Conservation (phyloP, 2,797 vertebrate genomes). For the Sardinella longiceps region DNA sequence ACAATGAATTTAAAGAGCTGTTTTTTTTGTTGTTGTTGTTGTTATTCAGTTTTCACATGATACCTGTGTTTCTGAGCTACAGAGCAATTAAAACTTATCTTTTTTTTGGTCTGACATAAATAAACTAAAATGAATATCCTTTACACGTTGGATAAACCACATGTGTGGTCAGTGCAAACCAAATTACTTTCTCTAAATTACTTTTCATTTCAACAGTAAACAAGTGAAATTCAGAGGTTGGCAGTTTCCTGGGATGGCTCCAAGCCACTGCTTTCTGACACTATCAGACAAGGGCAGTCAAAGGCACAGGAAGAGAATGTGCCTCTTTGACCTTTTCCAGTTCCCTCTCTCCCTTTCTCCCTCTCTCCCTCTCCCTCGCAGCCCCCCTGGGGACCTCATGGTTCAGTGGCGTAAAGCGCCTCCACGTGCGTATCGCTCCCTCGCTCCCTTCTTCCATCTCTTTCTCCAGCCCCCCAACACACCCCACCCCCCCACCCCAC, state of each 20-base stretch:
- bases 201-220: neutral
- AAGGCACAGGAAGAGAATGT: slow-evolving; percentile 51
- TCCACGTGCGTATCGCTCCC: neutral
- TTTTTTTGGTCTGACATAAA: no score
- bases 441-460: neutral
- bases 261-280: neutral
- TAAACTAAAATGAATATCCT: neutral
- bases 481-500: neutral
- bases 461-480: neutral
- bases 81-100: neutral
- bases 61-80: neutral
- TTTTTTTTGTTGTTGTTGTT: no score
- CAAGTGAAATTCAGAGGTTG: neutral
- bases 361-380: slow-evolving; percentile 34
- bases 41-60: neutral
- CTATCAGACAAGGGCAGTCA: slow-evolving; percentile 35
- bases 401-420: slow-evolving; percentile 51
- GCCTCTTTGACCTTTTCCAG: slow-evolving; percentile 63
- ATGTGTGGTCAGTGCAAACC: neutral
- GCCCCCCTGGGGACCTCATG: slow-evolving; percentile 48
- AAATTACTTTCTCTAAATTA: neutral
- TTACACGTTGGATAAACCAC: neutral
- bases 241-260: neutral
- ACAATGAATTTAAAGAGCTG: no score
- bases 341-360: neutral